Evolutionary conservation across 2,113 vertebrate species (phyloP).

Genomic region (Leiothrix lutea): DNA sequence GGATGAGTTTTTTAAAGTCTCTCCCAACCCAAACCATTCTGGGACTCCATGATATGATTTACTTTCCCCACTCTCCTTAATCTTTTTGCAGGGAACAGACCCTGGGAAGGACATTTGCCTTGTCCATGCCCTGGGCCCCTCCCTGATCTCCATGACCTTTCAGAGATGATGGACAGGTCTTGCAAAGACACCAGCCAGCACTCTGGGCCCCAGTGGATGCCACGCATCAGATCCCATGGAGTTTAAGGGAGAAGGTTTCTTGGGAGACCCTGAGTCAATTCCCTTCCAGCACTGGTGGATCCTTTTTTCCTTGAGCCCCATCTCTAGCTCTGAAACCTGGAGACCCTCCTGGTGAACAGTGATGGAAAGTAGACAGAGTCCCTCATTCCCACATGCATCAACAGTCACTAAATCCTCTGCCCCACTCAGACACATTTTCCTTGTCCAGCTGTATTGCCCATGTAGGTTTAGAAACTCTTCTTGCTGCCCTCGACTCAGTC

Average conservation of each 20-base stretch:
- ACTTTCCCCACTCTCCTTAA: neutral
- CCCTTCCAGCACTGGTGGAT: neutral
- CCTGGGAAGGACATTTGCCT: accelerated
- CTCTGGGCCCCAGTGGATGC: neutral
- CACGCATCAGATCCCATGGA: neutral
- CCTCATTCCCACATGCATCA: neutral
- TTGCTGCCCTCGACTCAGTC: neutral
- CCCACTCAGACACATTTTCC: neutral
- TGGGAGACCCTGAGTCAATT: neutral
- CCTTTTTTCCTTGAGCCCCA: neutral
- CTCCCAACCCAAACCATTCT: neutral
- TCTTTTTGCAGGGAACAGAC: neutral
- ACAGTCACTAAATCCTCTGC: neutral
- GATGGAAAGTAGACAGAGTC: neutral
- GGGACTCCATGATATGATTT: neutral
- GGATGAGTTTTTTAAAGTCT: neutral
- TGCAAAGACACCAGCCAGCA: neutral
- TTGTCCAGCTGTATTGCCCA: neutral
- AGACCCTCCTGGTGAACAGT: neutral
- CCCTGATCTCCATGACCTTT: neutral
- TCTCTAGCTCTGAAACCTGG: neutral
- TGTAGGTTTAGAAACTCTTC: neutral
- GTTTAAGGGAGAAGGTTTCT: neutral
- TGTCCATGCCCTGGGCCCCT: neutral
- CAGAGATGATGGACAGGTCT: neutral